Evolutionary conservation across 2,113 vertebrate species (phyloP), one percentile per base, ranked within the genome.

Genomic region (Pelobates fuscus): DNA sequence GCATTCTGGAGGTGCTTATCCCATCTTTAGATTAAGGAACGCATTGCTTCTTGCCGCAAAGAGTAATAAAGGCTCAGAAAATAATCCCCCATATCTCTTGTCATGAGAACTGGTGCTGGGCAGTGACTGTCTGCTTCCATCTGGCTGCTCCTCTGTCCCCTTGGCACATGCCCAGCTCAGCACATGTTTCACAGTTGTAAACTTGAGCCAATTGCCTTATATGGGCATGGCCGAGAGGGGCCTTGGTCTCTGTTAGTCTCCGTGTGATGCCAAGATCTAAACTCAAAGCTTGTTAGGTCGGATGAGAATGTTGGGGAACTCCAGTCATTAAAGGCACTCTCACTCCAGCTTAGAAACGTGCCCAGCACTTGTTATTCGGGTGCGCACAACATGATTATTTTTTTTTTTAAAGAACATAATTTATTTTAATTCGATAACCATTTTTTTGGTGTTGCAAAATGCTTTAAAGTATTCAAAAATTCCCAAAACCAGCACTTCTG

Each of bases 231-330:
- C 32, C 20, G 23, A 26, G 62, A 8, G 32, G 57, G 25, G 14
- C 25, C 25, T 12, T 23, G 15, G 64, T 67, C 24, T 67, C 21
- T 26, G 37, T 15, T 25, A 23, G 32, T 25, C 62, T 8, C 62
- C 11, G 62, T 65, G 12, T 49, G 64, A 14, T 67, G 43, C 64
- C 64, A 49, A n/a, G 64, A 17, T 41, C 11, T 65, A 43, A 65
- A 44, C 32, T 10, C 20, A 65, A 14, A 6, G 26, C 20, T 24
- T 2, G n/a, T n/a, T n/a, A n/a, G 24, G 37, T 62, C 3, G 60
- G 24, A 17, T 62, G 8, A 20, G n/a, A 4, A 24, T 30, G 3
- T 63, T 2, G 0, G 27, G 18, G 29, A 12, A 8, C n/a, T 10
- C 23, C 32, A 24, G 8, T 20, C 21, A 12, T 37, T 63, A 37